A percentile compares a stretch with the other conserved stretches of the same genome.
Evolutionary conservation across 2,888 invertebrate species (phyloP).

Genomic region (Macaria notata): DNA sequence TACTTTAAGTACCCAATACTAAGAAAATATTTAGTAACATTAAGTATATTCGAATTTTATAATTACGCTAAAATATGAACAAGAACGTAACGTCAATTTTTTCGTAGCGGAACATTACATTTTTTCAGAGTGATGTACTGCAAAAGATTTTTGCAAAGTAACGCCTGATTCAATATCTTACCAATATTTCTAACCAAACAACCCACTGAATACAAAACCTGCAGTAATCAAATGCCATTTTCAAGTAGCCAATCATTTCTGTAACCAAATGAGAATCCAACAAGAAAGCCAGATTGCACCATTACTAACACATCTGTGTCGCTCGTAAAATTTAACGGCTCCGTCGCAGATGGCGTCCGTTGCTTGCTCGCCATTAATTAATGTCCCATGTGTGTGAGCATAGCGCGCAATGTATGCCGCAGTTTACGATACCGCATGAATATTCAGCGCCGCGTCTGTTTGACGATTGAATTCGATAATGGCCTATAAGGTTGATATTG

Average conservation of each 20-base stretch:
- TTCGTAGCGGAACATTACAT: too few relatives aligned
- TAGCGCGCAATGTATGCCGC: conserved; percentile 66
- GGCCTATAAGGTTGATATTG: conserved; percentile 18
- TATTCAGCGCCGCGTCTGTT: conserved; percentile 61
- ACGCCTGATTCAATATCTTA: too few relatives aligned
- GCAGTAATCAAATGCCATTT: not conserved
- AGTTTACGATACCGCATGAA: conserved; percentile 69
- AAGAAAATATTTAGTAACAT: too few relatives aligned
- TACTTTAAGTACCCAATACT: too few relatives aligned
- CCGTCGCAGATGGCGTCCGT: conserved; percentile 64
- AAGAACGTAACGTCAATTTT: too few relatives aligned
- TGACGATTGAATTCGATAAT: conserved; percentile 58
- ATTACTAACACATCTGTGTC: conserved; percentile 64
- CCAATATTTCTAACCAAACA: too few relatives aligned
- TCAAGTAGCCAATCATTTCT: too few relatives aligned
- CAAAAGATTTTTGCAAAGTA: too few relatives aligned
- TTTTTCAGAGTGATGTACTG: too few relatives aligned
- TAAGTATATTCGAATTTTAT: too few relatives aligned
- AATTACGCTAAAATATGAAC: too few relatives aligned
- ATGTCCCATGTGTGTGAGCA: conserved; percentile 69
- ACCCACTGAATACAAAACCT: not conserved
- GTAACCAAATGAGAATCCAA: conserved; percentile 15
- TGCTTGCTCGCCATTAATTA: conserved; percentile 72
- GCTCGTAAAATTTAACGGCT: conserved; percentile 73
- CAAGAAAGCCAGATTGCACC: conserved; percentile 40